Base-by-base conservation (phyloP, 2,113 vertebrate species). In the Platanista minor region DNA sequence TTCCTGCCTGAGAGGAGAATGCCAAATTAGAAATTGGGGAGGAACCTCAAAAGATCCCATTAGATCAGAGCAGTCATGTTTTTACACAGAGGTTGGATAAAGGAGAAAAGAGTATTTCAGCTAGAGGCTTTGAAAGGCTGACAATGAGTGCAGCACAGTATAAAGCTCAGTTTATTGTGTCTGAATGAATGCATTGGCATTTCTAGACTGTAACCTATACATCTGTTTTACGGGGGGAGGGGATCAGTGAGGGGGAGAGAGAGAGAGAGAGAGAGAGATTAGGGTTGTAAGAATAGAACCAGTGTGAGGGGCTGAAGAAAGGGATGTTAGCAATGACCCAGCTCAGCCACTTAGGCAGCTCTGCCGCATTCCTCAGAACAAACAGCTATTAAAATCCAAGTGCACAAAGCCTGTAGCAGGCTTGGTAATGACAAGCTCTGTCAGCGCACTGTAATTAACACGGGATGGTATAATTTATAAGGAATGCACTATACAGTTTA, bases 381-480 rank as follows among this genome's bases (percentile, higher is more conserved):
- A 98, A 97, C 91, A 98, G 71, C 96, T 98, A 94, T 97, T 98
- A 98, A 98, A 98, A 98, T 95, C 96, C 75, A 21, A 97, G 94
- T 92, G 96, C 78, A 96, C 43, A 98, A 98, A 98, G 81, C 93
- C 83, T 88, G 86, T 92, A 93, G 87, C 67, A 66, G 94, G 92
- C 97, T 98, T 97, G 95, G 93, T 91, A 98, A 97, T 97, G 98
- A 98, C 96, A 98, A 97, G 91, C 78, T 97, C 81, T 97, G 97
- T 98, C 97, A 98, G 97, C 98, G 98, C 94, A 85, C 78, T 97
- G 85, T 98, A 98, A 98, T 98, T 98, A 99, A 98, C 94, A 94
- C 20, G 94, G 87, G 92, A 66, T 98, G 96, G 92, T 98, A 97
- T 98, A 98, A 98, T 98, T 98, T 97, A 96, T 98, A 97, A 98